Conservation (phyloP, 2,113 vertebrate genomes). For the Indri indri region DNA sequence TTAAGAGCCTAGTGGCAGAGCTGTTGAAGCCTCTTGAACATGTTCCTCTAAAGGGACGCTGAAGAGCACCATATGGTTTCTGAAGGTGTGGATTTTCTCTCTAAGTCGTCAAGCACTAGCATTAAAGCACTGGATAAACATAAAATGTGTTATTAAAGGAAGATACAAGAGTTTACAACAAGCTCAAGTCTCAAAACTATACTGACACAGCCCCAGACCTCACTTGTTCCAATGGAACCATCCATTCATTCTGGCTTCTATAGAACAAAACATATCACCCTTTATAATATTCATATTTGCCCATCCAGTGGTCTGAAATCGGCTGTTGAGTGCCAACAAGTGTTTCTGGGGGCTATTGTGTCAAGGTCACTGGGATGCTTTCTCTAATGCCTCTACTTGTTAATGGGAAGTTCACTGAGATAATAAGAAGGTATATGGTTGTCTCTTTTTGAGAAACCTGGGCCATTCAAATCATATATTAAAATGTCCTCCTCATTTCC, state of each 20-base stretch:
- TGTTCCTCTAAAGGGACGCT: neutral
- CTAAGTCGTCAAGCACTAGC: neutral
- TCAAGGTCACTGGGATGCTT: neutral
- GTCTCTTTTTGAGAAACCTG: neutral
- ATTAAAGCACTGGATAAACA: neutral
- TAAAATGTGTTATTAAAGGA: neutral
- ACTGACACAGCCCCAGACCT: neutral
- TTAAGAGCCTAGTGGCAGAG: constrained; percentile 19
- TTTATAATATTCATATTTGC: neutral
- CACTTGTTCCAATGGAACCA: neutral
- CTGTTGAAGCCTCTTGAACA: neutral
- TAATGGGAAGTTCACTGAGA: constrained; percentile 3
- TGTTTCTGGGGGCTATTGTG: neutral
- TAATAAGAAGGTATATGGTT: neutral
- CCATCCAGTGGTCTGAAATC: neutral
- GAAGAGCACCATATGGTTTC: neutral
- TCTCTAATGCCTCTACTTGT: neutral
- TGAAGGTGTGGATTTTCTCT: neutral
- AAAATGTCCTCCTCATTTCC: constrained; percentile 34
- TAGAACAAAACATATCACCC: neutral
- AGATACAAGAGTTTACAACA: neutral
- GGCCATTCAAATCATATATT: neutral
- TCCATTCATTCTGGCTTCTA: neutral
- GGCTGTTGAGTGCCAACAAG: neutral
- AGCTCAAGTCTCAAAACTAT: constrained; percentile 6